These are phyloP conservation scores for Polyergus mexicanus DNA, from an alignment of 1,140 invertebrate species.

Conservation along the genomic window DNA sequence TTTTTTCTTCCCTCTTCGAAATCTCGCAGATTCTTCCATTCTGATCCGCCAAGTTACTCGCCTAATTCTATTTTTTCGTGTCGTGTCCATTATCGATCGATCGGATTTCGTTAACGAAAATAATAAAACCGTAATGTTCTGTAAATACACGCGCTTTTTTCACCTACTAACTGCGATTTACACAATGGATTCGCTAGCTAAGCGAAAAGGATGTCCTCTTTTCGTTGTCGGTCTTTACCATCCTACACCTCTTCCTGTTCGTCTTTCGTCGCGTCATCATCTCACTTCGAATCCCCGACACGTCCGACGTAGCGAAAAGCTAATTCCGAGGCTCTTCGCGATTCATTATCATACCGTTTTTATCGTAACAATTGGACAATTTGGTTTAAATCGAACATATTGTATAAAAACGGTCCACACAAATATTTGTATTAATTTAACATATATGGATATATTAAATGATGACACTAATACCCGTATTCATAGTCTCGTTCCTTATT, in stretches of 20 bases:
- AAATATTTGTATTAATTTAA: no score
- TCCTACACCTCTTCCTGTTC: constrained; percentile 28
- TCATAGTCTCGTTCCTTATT: no score
- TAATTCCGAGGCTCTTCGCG: constrained; percentile 54
- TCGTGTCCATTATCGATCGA: constrained; percentile 17
- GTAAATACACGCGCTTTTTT: neutral
- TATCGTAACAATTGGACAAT: neutral
- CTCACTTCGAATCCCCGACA: constrained; percentile 54
- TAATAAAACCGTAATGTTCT: neutral
- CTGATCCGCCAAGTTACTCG: neutral
- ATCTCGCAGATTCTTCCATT: neutral
- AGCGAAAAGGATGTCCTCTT: constrained; percentile 15
- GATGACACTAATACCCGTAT: no score
- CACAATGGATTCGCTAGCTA: constrained; percentile 36
- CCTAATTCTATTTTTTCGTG: neutral
- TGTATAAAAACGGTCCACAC: no score
- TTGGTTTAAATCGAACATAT: no score
- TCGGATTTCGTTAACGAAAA: neutral
- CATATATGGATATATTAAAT: no score
- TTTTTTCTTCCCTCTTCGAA: neutral
- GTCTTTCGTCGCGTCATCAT: constrained; percentile 64
- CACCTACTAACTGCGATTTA: constrained; percentile 26
- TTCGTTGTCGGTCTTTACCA: neutral
- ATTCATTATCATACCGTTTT: constrained; percentile 68
- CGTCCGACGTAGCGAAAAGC: constrained; percentile 28